A percentile compares a stretch with the other conserved stretches of the same genome.
Conservation (phyloP, 1,140 invertebrate genomes). For the Matsumurasca onukii region DNA sequence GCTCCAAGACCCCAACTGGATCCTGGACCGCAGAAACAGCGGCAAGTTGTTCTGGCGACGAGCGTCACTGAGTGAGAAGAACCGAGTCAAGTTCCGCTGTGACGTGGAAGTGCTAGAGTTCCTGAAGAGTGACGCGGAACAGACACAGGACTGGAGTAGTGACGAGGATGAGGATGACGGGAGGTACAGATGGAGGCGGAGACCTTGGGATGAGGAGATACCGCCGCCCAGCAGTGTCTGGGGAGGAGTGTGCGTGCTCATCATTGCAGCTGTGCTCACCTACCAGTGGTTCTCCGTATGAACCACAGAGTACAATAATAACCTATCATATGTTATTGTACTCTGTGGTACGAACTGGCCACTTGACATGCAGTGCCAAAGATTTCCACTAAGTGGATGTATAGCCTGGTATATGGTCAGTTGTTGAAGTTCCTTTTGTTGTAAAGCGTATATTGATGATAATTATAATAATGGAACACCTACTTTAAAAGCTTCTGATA, state of each 20-base stretch:
- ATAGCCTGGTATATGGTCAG: too few relatives aligned
- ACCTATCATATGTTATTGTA: too few relatives aligned
- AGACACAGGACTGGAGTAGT: slow-evolving; percentile 5
- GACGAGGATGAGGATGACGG: slow-evolving; percentile 30
- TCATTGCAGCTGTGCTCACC: slow-evolving; percentile 32
- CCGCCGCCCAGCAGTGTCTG: slow-evolving; percentile 30
- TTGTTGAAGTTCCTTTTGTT: too few relatives aligned
- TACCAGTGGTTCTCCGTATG: slow-evolving; percentile 33
- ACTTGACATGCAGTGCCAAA: too few relatives aligned
- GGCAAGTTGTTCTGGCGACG: slow-evolving; percentile 48
- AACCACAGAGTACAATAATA: too few relatives aligned
- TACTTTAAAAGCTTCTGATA: too few relatives aligned
- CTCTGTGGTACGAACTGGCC: too few relatives aligned
- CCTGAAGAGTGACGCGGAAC: slow-evolving; percentile 50
- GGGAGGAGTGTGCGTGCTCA: slow-evolving; percentile 31
- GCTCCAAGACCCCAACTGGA: slow-evolving; percentile 50
- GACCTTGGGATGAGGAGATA: slow-evolving; percentile 30
- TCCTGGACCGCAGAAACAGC: slow-evolving; percentile 51
- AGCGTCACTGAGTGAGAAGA: slow-evolving; percentile 44
- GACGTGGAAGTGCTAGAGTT: slow-evolving; percentile 54
- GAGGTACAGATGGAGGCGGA: background rate
- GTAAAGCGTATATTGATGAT: too few relatives aligned
- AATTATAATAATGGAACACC: too few relatives aligned
- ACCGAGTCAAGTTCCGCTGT: slow-evolving; percentile 51
- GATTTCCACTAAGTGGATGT: too few relatives aligned